These are phyloP conservation scores for Drosophila willistoni DNA, from an alignment of 1,140 invertebrate species.

Conservation along the genomic window DNA sequence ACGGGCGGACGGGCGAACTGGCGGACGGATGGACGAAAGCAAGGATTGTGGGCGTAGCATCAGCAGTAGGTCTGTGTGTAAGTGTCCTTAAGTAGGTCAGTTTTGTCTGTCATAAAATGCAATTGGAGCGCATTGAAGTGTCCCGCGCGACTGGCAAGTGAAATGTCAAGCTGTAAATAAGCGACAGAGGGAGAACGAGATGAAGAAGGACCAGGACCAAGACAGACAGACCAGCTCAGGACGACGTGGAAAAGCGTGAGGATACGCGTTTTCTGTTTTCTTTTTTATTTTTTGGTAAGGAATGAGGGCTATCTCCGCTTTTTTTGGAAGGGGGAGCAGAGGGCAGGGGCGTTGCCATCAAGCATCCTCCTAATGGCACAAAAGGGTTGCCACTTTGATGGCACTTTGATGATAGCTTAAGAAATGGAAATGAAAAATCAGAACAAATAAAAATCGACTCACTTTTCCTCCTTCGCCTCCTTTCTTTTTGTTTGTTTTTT, in stretches of 20 bases:
- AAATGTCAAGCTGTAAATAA: slow-evolving; percentile 78
- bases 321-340: background rate
- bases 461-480: background rate
- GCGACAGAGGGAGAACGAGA: slow-evolving; percentile 7
- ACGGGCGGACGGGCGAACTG: too few relatives aligned
- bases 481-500: background rate
- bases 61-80: slow-evolving; percentile 20
- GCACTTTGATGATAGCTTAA: slow-evolving; percentile 22
- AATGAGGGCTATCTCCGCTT: background rate
- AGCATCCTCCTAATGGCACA: slow-evolving; percentile 25
- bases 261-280: slow-evolving; percentile 26
- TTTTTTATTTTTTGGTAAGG: background rate
- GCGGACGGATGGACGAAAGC: slow-evolving; percentile 15
- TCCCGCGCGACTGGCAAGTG: slow-evolving; percentile 67
- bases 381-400: slow-evolving; percentile 24
- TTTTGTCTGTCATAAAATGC: slow-evolving; percentile 77
- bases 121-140: slow-evolving; percentile 76
- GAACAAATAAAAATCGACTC: slow-evolving; percentile 12
- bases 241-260: background rate
- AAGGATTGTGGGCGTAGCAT: slow-evolving; percentile 25
- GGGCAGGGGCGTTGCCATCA: background rate
- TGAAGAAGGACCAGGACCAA: too few relatives aligned
- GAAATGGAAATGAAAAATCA: slow-evolving; percentile 20
- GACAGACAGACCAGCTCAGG: background rate
- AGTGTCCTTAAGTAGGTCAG: slow-evolving; percentile 72